A percentile compares a stretch with the other conserved stretches of the same genome.
These are phyloP conservation scores for Hippocampus zosterae DNA, from an alignment of 2,113 vertebrate species.

Conservation along the genomic window DNA sequence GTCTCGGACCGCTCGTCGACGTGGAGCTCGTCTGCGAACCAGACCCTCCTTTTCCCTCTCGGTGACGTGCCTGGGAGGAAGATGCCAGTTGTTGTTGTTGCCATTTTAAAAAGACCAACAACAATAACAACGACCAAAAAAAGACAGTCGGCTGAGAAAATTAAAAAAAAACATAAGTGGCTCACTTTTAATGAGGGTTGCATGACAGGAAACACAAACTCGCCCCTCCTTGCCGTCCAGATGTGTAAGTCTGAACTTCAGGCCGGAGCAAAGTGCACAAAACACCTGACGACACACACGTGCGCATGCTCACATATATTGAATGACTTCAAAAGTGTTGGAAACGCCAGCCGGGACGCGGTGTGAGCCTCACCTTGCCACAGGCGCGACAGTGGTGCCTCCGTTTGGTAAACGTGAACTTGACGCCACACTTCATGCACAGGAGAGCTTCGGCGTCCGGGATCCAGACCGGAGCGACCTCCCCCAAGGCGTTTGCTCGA, in stretches of 20 bases:
- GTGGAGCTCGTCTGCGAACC: slow-evolving; percentile 94
- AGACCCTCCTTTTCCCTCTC: slow-evolving; percentile 88
- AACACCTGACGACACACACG: slow-evolving; percentile 78
- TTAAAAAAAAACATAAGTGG: neutral
- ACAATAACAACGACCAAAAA: neutral
- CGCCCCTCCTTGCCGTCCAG: slow-evolving; percentile 94
- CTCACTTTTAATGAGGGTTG: slow-evolving; percentile 89
- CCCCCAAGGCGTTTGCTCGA: slow-evolving; percentile 81
- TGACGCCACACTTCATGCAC: slow-evolving; percentile 96
- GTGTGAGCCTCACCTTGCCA: slow-evolving; percentile 81
- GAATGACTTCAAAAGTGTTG: slow-evolving; percentile 8
- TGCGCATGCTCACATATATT: slow-evolving; percentile 16
- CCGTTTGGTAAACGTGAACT: slow-evolving; percentile 96
- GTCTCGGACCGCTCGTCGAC: slow-evolving; percentile 84
- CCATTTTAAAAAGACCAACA: neutral
- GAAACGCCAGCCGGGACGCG: neutral
- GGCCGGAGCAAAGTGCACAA: slow-evolving; percentile 89
- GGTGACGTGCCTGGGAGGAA: slow-evolving; percentile 67
- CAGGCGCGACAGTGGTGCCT: slow-evolving; percentile 97
- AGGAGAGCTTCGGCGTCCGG: slow-evolving; percentile 93
- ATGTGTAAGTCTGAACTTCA: slow-evolving; percentile 90
- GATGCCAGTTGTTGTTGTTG: neutral
- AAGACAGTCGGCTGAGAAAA: neutral
- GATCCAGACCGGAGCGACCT: slow-evolving; percentile 92
- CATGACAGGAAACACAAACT: slow-evolving; percentile 94